phyloP scores from a whole-genome alignment of 2,888 invertebrate genomes.

The Nowickia ferox region DNA sequence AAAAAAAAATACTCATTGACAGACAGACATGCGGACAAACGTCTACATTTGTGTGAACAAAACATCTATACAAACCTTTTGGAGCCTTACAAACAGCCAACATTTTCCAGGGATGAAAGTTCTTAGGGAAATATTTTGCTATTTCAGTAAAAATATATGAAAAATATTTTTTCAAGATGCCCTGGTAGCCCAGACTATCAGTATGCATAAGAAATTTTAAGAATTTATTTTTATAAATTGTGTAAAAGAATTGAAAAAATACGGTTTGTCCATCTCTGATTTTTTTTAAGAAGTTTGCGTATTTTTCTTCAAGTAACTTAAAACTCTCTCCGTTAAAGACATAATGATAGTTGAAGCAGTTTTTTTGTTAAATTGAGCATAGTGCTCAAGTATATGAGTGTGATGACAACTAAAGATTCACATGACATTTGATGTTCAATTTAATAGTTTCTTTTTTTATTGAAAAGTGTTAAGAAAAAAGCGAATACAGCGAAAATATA shows the following conservation, averaged over 20 bases:
- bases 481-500: neutral
- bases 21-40: slow-evolving; percentile 1
- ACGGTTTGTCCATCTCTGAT: slow-evolving; percentile 1
- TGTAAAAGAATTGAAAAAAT: neutral
- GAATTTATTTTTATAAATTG: neutral
- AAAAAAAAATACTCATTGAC: slow-evolving; percentile 3
- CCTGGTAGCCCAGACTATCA: too few species aligned
- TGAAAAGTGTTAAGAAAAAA: slow-evolving; percentile 37
- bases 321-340: slow-evolving; percentile 16
- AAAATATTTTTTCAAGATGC: too few species aligned
- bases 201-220: neutral
- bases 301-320: neutral
- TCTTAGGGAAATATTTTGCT: too few species aligned
- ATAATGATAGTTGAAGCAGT: neutral
- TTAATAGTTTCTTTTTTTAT: slow-evolving; percentile 67
- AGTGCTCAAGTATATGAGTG: slow-evolving; percentile 46
- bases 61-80: slow-evolving; percentile 42
- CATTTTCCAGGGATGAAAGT: slow-evolving; percentile 16
- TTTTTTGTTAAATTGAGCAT: neutral
- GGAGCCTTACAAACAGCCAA: slow-evolving; percentile 2
- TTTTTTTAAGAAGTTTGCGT: neutral
- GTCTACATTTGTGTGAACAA: slow-evolving; percentile 50
- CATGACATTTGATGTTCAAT: slow-evolving; percentile 68
- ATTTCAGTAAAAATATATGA: too few species aligned
- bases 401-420: slow-evolving; percentile 67